Conservation (phyloP, 2,888 invertebrate genomes). For the Melieria omissa region DNA sequence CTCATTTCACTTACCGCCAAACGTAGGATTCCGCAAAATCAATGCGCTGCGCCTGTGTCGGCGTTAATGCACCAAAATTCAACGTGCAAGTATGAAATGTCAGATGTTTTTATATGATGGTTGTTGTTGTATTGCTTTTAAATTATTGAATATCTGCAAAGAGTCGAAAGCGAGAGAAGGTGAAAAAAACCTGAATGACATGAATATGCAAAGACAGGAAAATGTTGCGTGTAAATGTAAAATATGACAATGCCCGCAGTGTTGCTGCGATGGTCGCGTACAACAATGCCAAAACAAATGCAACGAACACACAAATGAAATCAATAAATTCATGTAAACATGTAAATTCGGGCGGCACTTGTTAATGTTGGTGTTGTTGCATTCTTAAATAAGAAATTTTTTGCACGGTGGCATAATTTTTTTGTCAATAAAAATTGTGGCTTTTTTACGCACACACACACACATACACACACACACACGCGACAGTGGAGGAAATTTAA, state of each 20-base stretch:
- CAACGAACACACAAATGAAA: conserved; percentile 10
- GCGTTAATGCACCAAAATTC: neutral
- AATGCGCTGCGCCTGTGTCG: neutral
- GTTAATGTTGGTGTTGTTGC: too few species aligned
- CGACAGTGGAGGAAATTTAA: too few species aligned
- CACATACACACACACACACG: too few species aligned
- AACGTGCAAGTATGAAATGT: neutral
- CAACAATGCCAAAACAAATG: neutral
- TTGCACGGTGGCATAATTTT: too few species aligned
- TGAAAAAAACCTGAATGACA: neutral
- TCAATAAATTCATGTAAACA: conserved; percentile 34
- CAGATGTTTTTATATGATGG: neutral
- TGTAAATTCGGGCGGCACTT: neutral
- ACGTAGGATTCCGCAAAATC: neutral
- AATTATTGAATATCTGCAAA: neutral
- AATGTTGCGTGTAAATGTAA: conserved; percentile 3
- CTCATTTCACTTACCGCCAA: neutral
- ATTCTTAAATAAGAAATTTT: too few species aligned
- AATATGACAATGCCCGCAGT: neutral
- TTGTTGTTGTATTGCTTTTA: neutral
- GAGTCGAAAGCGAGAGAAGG: neutral
- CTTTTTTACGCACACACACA: too few species aligned
- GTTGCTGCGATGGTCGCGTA: too few species aligned
- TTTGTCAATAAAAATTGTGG: too few species aligned
- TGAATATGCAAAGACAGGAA: neutral